phyloP scores from a whole-genome alignment of 1,140 invertebrate species.

The Aethina tumida region DNA sequence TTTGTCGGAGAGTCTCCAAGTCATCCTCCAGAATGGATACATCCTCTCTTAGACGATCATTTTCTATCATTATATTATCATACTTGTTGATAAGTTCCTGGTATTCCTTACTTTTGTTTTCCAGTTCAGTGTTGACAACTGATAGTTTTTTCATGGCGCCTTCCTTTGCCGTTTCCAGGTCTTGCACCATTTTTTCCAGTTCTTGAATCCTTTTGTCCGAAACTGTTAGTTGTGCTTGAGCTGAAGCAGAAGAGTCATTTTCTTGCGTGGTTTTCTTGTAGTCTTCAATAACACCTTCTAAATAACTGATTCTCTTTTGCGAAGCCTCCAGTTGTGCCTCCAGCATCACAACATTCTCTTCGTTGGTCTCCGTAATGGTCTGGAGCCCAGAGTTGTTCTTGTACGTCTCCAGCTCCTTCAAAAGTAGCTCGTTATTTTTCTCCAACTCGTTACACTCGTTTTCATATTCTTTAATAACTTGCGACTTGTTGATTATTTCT shows the following conservation, averaged over 20 bases:
- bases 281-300: slow-evolving; percentile 24
- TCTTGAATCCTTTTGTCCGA: too few relatives aligned
- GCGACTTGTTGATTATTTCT: slow-evolving; percentile 26
- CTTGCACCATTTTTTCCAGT: slow-evolving; percentile 10
- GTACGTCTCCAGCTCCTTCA: slow-evolving; percentile 48
- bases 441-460: slow-evolving; percentile 52
- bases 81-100: slow-evolving; percentile 20
- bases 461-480: slow-evolving; percentile 41
- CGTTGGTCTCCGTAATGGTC: slow-evolving; percentile 55
- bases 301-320: slow-evolving; percentile 27
- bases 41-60: slow-evolving; percentile 35
- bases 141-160: slow-evolving; percentile 16
- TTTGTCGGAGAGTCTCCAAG: slow-evolving; percentile 21
- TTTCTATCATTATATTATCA: slow-evolving; percentile 31
- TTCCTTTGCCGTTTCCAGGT: slow-evolving; percentile 12
- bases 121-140: slow-evolving; percentile 14
- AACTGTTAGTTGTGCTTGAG: too few relatives aligned
- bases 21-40: slow-evolving; percentile 32
- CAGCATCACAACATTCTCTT: slow-evolving; percentile 49
- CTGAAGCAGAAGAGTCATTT: too few relatives aligned
- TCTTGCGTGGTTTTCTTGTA: slow-evolving; percentile 2
- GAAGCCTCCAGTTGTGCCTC: slow-evolving; percentile 46
- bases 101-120: slow-evolving; percentile 14
- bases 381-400: slow-evolving; percentile 51
- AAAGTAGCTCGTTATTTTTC: slow-evolving; percentile 54